These are phyloP conservation scores for Drosophila mimica DNA, from an alignment of 2,888 invertebrate genomes.

Conservation along the genomic window DNA sequence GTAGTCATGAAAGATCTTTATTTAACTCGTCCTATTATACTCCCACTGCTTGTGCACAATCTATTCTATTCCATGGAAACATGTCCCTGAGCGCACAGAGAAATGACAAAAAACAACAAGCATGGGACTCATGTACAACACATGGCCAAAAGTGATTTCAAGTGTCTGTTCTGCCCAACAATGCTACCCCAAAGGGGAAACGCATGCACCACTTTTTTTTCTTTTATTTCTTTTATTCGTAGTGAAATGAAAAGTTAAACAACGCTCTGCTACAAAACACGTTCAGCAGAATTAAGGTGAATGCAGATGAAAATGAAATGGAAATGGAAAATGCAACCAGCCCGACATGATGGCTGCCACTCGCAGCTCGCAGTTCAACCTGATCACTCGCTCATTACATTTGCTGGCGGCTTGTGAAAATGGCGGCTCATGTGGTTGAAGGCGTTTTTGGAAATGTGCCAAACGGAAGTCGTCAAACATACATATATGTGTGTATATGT, in stretches of 20 bases:
- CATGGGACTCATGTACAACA: conserved; percentile 31
- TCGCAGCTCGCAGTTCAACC: neutral
- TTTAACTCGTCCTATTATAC: conserved; percentile 15
- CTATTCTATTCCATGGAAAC: conserved; percentile 9
- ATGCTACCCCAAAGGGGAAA: conserved; percentile 8
- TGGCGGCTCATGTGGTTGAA: conserved; percentile 55
- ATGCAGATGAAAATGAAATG: conserved; percentile 42
- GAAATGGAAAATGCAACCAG: conserved; percentile 18
- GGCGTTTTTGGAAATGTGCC: conserved; percentile 67
- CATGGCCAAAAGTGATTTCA: conserved; percentile 65
- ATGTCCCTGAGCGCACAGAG: conserved; percentile 41
- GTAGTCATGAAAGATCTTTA: conserved; percentile 12
- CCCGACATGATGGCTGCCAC: neutral
- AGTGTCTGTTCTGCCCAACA: conserved; percentile 21
- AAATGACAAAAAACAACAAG: conserved; percentile 32
- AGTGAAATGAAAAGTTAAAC: conserved; percentile 74
- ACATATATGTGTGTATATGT: neutral
- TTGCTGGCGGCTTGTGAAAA: conserved; percentile 37
- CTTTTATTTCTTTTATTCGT: conserved; percentile 19
- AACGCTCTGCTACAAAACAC: conserved; percentile 37
- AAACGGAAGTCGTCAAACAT: conserved; percentile 53
- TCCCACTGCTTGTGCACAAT: conserved; percentile 2
- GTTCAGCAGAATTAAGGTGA: conserved; percentile 54
- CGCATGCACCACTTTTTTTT: conserved; percentile 19
- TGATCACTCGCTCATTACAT: conserved; percentile 26